Percentiles rank a stretch among this genome's conserved stretches.
phyloP scores from a whole-genome alignment of 2,113 vertebrate species.

The Protobothrops mucrosquamatus region DNA sequence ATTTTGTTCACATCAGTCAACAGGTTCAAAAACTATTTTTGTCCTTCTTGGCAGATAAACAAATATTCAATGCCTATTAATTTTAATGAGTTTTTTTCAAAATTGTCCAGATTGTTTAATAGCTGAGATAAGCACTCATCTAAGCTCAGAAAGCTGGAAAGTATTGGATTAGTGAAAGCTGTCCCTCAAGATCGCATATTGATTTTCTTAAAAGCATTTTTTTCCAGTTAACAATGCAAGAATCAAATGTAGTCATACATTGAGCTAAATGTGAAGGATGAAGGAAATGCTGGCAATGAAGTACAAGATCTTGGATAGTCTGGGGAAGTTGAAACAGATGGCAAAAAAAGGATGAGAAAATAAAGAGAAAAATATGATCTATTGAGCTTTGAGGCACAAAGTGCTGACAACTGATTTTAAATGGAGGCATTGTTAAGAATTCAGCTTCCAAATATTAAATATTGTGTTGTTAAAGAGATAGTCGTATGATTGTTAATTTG shows the following conservation, averaged over 20 bases:
- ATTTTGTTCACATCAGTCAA: not conserved
- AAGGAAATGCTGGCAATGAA: not conserved
- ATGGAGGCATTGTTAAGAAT: not conserved
- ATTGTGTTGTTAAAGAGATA: not conserved
- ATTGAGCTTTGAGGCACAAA: not conserved
- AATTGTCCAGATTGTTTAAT: constrained; percentile 57
- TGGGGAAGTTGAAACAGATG: not conserved
- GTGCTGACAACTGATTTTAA: not conserved
- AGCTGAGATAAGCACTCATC: constrained; percentile 44
- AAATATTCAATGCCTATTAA: constrained; percentile 46
- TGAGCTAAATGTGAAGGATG: not conserved
- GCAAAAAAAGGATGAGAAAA: not conserved
- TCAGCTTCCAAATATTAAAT: not conserved
- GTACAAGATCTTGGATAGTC: not conserved
- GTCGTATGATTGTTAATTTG: not conserved
- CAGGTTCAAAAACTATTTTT: constrained; percentile 1
- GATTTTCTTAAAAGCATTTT: constrained; percentile 23
- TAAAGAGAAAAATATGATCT: not conserved
- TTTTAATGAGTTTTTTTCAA: constrained; percentile 56
- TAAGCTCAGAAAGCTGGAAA: constrained; percentile 45
- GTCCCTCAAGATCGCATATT: constrained; percentile 7
- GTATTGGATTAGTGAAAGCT: not conserved
- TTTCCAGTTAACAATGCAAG: not conserved
- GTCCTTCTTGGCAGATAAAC: constrained; percentile 40
- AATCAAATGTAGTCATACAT: not conserved